Evolutionary conservation across 2,888 invertebrate genomes (phyloP).

Genomic region (Dilophus febrilis): DNA sequence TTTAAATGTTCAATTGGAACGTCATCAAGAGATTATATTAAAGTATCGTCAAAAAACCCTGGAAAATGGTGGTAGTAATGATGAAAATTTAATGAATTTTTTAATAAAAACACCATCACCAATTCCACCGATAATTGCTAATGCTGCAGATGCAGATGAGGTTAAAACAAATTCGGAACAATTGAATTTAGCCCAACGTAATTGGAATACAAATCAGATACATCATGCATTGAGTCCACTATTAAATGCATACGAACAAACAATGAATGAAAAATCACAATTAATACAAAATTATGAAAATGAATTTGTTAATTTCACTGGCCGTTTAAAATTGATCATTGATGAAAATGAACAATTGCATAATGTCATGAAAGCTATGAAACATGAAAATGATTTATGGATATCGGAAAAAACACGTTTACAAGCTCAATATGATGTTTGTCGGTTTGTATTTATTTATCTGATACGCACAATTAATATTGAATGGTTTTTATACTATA

Average conservation of each 20-base stretch:
- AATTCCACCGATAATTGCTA: no score
- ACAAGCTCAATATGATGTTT: slow-evolving; percentile 24
- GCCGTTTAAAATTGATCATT: slow-evolving; percentile 51
- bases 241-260: slow-evolving; percentile 63
- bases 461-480: no score
- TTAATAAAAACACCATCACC: no score
- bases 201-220: slow-evolving; percentile 15
- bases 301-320: slow-evolving; percentile 52
- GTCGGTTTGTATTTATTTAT: no score
- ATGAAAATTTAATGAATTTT: not conserved
- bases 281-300: slow-evolving; percentile 51
- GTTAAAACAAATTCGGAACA: not conserved
- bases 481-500: not conserved
- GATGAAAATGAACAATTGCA: slow-evolving; percentile 50
- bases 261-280: slow-evolving; percentile 54
- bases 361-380: slow-evolving; percentile 33
- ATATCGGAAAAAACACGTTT: slow-evolving; percentile 26
- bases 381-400: slow-evolving; percentile 29
- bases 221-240: slow-evolving; percentile 42
- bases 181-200: no score
- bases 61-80: slow-evolving; percentile 8
- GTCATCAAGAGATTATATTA: slow-evolving; percentile 56
- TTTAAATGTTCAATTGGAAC: slow-evolving; percentile 57
- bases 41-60: no score
- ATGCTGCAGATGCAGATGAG: no score